A percentile compares a stretch with the other conserved stretches of the same genome.
Evolutionary conservation across 2,113 vertebrate genomes (phyloP).

Genomic region (Salvelinus fontinalis): DNA sequence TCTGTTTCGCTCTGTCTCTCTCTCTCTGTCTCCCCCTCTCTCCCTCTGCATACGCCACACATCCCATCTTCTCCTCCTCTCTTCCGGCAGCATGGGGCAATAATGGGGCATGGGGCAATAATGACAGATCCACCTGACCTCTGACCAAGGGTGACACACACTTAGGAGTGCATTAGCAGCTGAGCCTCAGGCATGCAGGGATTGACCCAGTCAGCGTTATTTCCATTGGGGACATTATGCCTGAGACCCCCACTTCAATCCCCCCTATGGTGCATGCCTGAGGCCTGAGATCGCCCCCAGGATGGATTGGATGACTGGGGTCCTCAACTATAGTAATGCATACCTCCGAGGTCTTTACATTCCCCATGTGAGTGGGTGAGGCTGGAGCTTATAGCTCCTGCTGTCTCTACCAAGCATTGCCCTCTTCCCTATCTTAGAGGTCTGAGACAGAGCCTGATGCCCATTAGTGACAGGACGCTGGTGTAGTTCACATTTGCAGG

Average conservation of each 20-base stretch:
- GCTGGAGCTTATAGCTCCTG: conserved; percentile 17
- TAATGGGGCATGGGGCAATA: conserved; percentile 20
- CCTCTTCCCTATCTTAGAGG: conserved; percentile 47
- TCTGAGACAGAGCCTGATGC: conserved; percentile 1
- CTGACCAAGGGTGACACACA: conserved; percentile 53
- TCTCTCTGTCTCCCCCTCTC: not conserved
- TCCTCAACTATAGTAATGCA: conserved; percentile 44
- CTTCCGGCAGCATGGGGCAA: conserved; percentile 33
- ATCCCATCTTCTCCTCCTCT: conserved; percentile 39
- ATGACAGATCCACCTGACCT: conserved; percentile 58
- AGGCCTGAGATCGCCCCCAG: conserved; percentile 9
- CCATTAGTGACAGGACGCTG: no score
- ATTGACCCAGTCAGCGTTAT: conserved; percentile 62
- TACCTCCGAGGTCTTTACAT: conserved; percentile 49
- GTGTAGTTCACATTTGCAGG: no score
- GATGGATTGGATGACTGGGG: conserved; percentile 50
- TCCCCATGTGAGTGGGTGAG: conserved; percentile 30
- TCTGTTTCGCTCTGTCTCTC: not conserved
- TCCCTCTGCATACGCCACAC: not conserved
- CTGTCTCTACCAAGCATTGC: no score
- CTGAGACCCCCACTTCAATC: no score
- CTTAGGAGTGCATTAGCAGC: conserved; percentile 57
- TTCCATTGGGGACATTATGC: not conserved
- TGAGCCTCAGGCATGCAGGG: conserved; percentile 52
- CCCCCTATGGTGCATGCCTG: conserved; percentile 50